Percentiles rank a stretch among this genome's conserved stretches.
Conservation (phyloP, 2,888 invertebrate species). For the Idaea straminata region DNA sequence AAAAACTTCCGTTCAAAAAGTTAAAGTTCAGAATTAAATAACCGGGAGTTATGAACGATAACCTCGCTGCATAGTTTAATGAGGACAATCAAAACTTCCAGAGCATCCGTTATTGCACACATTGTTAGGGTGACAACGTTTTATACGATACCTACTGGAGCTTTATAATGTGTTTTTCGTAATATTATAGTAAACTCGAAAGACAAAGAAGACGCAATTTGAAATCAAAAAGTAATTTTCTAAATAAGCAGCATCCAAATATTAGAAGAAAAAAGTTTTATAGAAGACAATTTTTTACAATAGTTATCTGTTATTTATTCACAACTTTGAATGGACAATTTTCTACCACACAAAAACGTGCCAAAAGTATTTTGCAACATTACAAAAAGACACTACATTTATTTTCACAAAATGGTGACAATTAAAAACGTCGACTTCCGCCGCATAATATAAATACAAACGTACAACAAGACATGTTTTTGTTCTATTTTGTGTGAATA, state of each 20-base stretch:
- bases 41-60: constrained; percentile 30
- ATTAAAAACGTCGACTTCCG: not conserved
- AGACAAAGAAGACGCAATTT: no score
- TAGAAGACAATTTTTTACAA: not conserved
- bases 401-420: not conserved
- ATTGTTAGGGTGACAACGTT: constrained; percentile 1
- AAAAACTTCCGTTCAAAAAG: not conserved
- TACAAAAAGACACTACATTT: not conserved
- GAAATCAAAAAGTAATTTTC: no score
- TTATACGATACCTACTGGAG: not conserved
- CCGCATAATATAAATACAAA: not conserved
- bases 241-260: no score
- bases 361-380: not conserved
- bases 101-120: constrained; percentile 35
- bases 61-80: constrained; percentile 39
- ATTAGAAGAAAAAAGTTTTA: no score
- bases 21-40: not conserved
- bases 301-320: not conserved
- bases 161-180: not conserved
- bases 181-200: no score
- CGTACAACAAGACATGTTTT: not conserved
- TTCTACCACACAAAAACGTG: not conserved
- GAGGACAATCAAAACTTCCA: constrained; percentile 49
- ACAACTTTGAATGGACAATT: not conserved
- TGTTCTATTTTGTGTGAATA: not conserved